phyloP scores from a whole-genome alignment of 1,140 invertebrate species.

The Lordiphosa collinella region DNA sequence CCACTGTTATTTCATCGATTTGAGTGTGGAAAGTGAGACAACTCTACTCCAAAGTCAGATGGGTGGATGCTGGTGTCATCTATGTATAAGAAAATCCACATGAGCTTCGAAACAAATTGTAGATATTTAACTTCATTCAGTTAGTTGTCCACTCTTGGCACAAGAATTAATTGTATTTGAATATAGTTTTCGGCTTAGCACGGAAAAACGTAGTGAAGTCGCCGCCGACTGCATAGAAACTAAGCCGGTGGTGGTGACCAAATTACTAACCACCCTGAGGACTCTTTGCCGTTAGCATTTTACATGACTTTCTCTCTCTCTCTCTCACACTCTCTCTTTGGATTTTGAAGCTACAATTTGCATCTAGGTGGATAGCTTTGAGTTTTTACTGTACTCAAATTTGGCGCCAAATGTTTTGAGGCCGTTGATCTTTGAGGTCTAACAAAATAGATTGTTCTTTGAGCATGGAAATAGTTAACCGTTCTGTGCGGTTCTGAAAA shows the following conservation, averaged over 20 bases:
- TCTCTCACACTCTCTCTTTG: neutral
- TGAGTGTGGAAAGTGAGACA: conserved; percentile 26
- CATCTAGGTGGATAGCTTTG: too few species aligned
- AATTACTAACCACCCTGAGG: conserved; percentile 4
- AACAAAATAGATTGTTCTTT: too few species aligned
- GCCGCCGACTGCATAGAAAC: neutral
- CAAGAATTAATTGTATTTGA: too few species aligned
- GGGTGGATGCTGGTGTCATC: neutral
- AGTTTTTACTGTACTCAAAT: conserved; percentile 29
- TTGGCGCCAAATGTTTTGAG: conserved; percentile 36
- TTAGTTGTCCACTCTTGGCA: too few species aligned
- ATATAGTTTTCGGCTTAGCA: neutral
- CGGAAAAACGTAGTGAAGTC: neutral
- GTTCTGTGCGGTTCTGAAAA: too few species aligned
- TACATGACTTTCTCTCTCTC: neutral
- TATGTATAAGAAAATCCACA: too few species aligned
- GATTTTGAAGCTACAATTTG: too few species aligned
- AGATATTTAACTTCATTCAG: too few species aligned
- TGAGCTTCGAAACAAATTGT: too few species aligned
- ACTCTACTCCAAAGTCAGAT: conserved; percentile 7
- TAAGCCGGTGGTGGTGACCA: conserved; percentile 6
- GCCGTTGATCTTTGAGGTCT: too few species aligned
- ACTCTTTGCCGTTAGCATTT: neutral
- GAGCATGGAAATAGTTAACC: too few species aligned
- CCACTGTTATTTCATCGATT: conserved; percentile 64